These are phyloP conservation scores for Carollia perspicillata DNA, from an alignment of 2,113 vertebrate genomes.

Conservation along the genomic window DNA sequence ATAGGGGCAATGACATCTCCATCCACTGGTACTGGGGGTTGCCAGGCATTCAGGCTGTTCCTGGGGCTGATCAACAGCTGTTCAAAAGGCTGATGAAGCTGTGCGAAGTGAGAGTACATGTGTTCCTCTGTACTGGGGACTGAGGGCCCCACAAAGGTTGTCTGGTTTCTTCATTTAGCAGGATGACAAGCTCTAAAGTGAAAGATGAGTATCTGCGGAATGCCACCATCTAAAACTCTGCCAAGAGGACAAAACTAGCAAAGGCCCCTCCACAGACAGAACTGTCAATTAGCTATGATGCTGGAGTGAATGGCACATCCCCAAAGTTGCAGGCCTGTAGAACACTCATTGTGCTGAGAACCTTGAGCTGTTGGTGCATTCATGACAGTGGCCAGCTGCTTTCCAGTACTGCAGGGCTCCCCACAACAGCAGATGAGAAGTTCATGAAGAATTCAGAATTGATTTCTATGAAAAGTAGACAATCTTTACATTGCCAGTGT, in stretches of 20 bases:
- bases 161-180: constrained; percentile 58
- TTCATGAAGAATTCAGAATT: not conserved
- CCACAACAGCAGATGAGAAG: accelerated
- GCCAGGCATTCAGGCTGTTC: not conserved
- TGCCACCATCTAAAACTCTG: constrained; percentile 4
- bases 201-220: constrained; percentile 45
- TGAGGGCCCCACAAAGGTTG: constrained; percentile 38
- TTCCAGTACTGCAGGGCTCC: not conserved
- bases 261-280: constrained; percentile 2
- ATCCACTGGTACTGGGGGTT: constrained; percentile 14
- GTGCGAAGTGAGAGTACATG: constrained; percentile 29
- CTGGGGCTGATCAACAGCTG: constrained; percentile 55
- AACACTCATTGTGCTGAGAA: not conserved
- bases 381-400: not conserved
- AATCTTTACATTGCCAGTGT: not conserved
- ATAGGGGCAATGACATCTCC: not conserved
- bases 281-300: not conserved
- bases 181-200: constrained; percentile 36
- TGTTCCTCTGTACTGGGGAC: constrained; percentile 55
- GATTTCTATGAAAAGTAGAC: not conserved
- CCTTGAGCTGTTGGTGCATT: not conserved
- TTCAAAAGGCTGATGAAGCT: constrained; percentile 11
- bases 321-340: not conserved
- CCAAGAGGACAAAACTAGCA: not conserved
- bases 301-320: constrained; percentile 8